phyloP scores from a whole-genome alignment of 2,797 vertebrate genomes.

The Anabacerthia variegaticeps region DNA sequence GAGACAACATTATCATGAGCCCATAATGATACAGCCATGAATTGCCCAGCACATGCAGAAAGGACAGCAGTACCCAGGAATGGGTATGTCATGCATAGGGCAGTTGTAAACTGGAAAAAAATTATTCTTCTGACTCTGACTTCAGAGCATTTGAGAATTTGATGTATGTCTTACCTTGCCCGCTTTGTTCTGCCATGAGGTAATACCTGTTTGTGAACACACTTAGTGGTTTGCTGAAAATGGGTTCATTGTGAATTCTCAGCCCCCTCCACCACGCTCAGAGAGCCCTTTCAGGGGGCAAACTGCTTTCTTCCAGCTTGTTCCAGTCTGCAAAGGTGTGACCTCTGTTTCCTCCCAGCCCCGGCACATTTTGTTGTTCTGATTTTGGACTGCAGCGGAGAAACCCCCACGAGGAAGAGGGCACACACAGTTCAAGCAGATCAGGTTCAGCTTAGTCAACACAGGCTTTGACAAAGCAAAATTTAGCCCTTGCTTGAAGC shows the following conservation, averaged over 20 bases:
- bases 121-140: background rate
- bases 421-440: background rate
- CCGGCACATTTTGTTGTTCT: background rate
- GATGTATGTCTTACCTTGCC: background rate
- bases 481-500: background rate
- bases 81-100: background rate
- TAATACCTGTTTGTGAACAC: background rate
- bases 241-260: background rate
- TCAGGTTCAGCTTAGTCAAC: background rate
- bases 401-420: background rate
- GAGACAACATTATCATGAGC: accelerated
- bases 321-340: background rate
- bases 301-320: background rate
- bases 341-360: background rate
- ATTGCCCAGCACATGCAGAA: background rate
- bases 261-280: background rate
- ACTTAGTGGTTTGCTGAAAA: background rate
- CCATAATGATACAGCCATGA: background rate
- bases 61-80: background rate
- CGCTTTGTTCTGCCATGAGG: accelerated
- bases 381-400: background rate
- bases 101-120: background rate
- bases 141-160: background rate
- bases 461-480: background rate
- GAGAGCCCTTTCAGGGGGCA: background rate